phyloP scores from a whole-genome alignment of 2,113 vertebrate genomes.

The Boulengeromyrus knoepffleri region DNA sequence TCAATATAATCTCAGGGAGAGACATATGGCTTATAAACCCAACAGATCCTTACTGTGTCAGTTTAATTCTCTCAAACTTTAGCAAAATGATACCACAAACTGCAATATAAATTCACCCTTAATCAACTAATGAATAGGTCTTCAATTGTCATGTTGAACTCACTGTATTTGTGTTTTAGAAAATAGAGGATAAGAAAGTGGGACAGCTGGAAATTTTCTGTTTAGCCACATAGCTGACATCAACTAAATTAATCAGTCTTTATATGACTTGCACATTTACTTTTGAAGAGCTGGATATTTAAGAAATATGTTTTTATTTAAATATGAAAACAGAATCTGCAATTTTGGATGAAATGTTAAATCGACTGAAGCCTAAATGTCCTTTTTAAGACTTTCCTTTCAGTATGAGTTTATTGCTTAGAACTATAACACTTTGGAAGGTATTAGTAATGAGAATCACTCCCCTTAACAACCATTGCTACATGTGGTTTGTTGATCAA shows the following conservation, averaged over 20 bases:
- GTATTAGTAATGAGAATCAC: not conserved
- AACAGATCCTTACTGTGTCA: not conserved
- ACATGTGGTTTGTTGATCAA: not conserved
- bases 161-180: not conserved
- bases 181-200: not conserved
- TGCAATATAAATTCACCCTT: not conserved
- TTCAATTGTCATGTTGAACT: not conserved
- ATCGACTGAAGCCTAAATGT: not conserved
- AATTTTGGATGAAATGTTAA: not conserved
- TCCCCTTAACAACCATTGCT: not conserved
- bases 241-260: not conserved
- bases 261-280: not conserved
- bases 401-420: not conserved
- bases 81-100: not conserved
- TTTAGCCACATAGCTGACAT: not conserved
- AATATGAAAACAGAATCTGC: not conserved
- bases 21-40: not conserved
- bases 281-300: not conserved
- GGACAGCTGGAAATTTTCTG: not conserved
- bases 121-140: not conserved
- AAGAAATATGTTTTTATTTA: not conserved
- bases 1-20: not conserved
- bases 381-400: not conserved
- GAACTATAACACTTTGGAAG: not conserved
- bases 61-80: not conserved